Base-by-base conservation (phyloP, 1,140 invertebrate species). In the Nebria ingens region DNA sequence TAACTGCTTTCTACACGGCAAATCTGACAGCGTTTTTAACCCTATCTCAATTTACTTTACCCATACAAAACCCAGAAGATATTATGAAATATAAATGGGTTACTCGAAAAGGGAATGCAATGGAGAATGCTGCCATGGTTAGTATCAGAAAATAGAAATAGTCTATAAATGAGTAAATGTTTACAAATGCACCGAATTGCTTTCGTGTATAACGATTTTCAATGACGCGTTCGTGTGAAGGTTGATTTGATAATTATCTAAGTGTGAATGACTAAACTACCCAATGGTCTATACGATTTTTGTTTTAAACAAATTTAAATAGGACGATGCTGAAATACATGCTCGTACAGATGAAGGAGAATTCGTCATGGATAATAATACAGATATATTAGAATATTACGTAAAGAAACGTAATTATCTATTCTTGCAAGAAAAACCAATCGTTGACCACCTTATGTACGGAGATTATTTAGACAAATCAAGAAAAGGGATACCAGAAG, bases 1-100 rank as follows among this genome's bases (percentile, higher is more conserved):
- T 93, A 15, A 92, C 89, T 0, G 86, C 89, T n/a, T 93, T 91
- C 70, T 93, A 93, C 68, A 93, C 91, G 2, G 91, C 90, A 1
- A 93, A 93, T 71, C 75, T 93, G 55, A 93, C 91, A 1, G 91
- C 91, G 19, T 92, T 91, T 65, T 74, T 93, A 1, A 93, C 89
- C 0, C 72, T 90, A 11, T 91, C 89, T 0, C 82, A 84, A 62
- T 90, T 91, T 60, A 89, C 87, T 0, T 73, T 92, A 56, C 83
- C 85, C 11, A 86, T 87, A 2, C 81, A 83, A 53, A 78, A 74
- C 3, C 71, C 87, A 1, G 67, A 81, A 29, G 85, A 90, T 65
- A 78, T 92, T 17, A 76, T 83, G 59, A 76, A 77, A 57, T 79
- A 83, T 53, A 71, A 77, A 17, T 92, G 89, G 84, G 75, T 87